A percentile compares a stretch with the other conserved stretches of the same genome.
These are phyloP conservation scores for Sigmodon hispidus DNA, from an alignment of 2,113 vertebrate genomes.

Conservation along the genomic window DNA sequence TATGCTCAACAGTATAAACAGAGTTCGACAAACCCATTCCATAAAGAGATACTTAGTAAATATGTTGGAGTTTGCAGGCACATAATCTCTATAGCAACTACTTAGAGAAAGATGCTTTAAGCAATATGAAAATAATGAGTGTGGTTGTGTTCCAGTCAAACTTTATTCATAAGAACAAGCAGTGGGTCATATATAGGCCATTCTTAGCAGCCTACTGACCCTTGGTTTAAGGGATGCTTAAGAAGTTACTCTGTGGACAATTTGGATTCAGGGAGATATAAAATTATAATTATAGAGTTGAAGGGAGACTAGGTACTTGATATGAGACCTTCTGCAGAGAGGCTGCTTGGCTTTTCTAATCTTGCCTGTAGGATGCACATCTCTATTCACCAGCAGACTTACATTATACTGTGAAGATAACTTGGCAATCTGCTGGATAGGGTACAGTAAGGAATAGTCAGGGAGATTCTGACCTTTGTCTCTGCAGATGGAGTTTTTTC, in stretches of 20 bases:
- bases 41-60: not conserved
- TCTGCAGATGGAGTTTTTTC: slow-evolving; percentile 11
- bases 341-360: not conserved
- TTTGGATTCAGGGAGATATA: not conserved
- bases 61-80: not conserved
- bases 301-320: not conserved
- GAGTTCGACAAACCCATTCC: not conserved
- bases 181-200: not conserved
- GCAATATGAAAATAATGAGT: not conserved
- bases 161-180: not conserved
- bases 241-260: not conserved
- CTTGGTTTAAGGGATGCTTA: not conserved
- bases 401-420: not conserved
- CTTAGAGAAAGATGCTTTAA: not conserved
- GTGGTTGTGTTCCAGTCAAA: not conserved
- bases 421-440: not conserved
- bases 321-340: not conserved
- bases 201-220: not conserved
- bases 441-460: not conserved
- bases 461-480: not conserved
- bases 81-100: not conserved
- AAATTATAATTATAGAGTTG: not conserved
- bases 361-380: not conserved
- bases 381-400: not conserved
- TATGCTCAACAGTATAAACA: not conserved